phyloP scores from a whole-genome alignment of 2,888 invertebrate species.

The Geotrupes spiniger region DNA sequence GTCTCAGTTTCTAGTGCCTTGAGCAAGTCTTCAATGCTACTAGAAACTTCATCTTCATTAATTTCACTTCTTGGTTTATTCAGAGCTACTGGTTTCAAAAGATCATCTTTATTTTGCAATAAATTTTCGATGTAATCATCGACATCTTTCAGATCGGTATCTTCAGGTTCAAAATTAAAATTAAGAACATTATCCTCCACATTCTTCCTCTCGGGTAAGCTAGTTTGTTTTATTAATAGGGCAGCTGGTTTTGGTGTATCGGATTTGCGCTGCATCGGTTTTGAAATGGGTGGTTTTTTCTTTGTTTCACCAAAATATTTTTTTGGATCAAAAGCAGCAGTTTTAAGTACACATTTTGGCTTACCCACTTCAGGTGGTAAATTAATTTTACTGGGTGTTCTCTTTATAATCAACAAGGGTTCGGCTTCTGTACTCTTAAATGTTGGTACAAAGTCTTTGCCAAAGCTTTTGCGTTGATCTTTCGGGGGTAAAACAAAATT shows the following conservation, averaged over 20 bases:
- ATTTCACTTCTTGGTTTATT: conserved; percentile 26
- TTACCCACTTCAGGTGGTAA: conserved; percentile 46
- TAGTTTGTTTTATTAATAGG: conserved; percentile 35
- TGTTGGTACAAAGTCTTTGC: conserved; percentile 43
- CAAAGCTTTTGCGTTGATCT: conserved; percentile 41
- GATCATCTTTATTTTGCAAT: conserved; percentile 45
- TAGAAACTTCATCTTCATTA: conserved; percentile 38
- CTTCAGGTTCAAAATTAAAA: conserved; percentile 49
- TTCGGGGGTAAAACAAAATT: conserved; percentile 43
- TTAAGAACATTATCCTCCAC: conserved; percentile 25
- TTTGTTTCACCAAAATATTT: conserved; percentile 47
- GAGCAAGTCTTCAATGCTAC: conserved; percentile 49
- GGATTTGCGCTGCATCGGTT: conserved; percentile 21
- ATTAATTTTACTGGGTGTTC: conserved; percentile 49
- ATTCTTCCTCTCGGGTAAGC: conserved; percentile 37
- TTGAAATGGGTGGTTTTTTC: conserved; percentile 27
- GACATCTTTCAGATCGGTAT: conserved; percentile 43
- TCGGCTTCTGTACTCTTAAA: conserved; percentile 38
- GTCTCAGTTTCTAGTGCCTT: conserved; percentile 47
- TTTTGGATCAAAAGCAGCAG: conserved; percentile 39
- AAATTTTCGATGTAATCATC: conserved; percentile 49
- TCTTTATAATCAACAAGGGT: conserved; percentile 47
- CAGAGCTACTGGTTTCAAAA: conserved; percentile 45
- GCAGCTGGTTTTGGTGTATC: conserved; percentile 15
- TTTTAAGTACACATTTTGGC: conserved; percentile 46